Conservation (phyloP, 2,888 invertebrate genomes). For the Syrphus vitripennis region DNA sequence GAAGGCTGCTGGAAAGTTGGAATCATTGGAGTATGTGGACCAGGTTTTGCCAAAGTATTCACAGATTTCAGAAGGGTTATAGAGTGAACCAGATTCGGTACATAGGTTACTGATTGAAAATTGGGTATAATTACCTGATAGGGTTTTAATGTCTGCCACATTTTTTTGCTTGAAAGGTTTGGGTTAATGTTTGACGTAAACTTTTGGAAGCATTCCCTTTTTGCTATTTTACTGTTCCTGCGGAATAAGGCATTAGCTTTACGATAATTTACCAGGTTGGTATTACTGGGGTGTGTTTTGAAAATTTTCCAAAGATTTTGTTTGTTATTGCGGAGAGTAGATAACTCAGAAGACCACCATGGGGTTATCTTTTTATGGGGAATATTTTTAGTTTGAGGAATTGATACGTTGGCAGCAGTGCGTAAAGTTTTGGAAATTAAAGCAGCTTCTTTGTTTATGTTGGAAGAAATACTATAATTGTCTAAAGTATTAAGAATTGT, state of each 20-base stretch:
- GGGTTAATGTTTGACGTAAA: neutral
- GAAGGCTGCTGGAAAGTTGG: neutral
- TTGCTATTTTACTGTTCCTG: neutral
- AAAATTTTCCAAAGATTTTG: neutral
- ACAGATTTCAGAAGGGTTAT: neutral
- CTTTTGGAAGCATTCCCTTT: neutral
- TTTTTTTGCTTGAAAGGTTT: neutral
- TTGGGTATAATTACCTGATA: too few species aligned
- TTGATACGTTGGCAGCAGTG: neutral
- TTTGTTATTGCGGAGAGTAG: neutral
- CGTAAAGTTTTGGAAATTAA: neutral
- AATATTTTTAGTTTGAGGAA: neutral
- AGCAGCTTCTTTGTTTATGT: neutral
- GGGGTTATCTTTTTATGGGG: neutral
- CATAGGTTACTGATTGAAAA: neutral
- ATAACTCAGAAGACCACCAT: too few species aligned
- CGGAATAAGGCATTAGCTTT: neutral
- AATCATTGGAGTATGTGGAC: neutral
- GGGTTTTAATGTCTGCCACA: neutral
- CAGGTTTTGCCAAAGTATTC: neutral
- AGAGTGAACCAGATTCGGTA: neutral
- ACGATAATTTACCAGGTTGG: neutral
- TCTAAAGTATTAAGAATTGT: neutral
- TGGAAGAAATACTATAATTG: neutral
- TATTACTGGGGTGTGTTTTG: neutral